Base-by-base conservation (phyloP, 1,140 invertebrate genomes). In the Drosophila pectinifera region DNA sequence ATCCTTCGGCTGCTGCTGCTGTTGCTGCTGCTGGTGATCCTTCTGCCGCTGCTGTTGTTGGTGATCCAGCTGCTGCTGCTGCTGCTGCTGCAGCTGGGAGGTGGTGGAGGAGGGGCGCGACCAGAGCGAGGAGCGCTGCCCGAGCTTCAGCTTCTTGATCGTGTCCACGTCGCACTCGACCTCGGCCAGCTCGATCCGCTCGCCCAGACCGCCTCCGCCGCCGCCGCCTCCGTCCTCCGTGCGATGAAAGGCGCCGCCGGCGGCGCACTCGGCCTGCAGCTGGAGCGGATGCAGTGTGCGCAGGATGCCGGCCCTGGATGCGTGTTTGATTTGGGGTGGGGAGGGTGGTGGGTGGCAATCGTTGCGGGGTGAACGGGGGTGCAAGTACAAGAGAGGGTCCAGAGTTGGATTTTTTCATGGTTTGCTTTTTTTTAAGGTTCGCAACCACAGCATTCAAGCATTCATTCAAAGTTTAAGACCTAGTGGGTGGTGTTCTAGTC, bases 131-230 rank as follows among this genome's bases (percentile, higher is more conserved):
- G 95, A 95, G 51, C 95, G 92, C 73, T 95, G 92, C 5, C 95
- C 95, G 41, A 96, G 92, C 92, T 96, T 96, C 38, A 96, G 91
- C 91, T 96, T 96, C 85, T 96, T 96, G 54, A 96, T 88, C n/a
- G 95, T 95, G 78, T 96, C 95, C 90, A 95, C 95, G 92, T 96
- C 95, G 92, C 95, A 95, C 91, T 96, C 95, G 34, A 95, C 95
- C 81, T 95, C 95, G 78, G 94, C 95, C 51, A 95, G 91, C 84
- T 95, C 95, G 42, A 82, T 85, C 49, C 91, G 86, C 49, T 91
- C 90, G 39, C 81, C 73, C n/a, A 70, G 76, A 14, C 78, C 54
- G 92, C 93, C 73, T 20, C 73, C 28, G 31, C 26, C 31, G 48
- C 18, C 48, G 49, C 18, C 31, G 14, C 49, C 49, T 53, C 49